phyloP scores from a whole-genome alignment of 2,888 invertebrate genomes.

The Cosmorhoe ocellata region DNA sequence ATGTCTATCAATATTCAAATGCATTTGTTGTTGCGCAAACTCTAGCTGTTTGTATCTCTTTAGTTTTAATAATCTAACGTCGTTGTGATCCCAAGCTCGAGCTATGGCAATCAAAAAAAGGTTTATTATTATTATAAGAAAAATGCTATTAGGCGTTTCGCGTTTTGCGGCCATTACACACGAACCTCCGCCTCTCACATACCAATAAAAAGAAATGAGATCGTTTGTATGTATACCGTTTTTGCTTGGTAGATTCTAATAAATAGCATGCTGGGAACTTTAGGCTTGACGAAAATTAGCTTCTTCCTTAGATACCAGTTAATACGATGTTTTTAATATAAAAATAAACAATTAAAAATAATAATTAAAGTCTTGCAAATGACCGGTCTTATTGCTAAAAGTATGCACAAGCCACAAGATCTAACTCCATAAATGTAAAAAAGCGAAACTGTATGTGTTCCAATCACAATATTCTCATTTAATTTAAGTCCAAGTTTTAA shows the following conservation, averaged over 20 bases:
- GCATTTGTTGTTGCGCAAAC: not conserved
- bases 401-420: no score
- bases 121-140: not conserved
- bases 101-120: not conserved
- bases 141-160: conserved; percentile 2
- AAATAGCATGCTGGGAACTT: conserved; percentile 33
- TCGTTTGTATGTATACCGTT: conserved; percentile 21
- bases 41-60: conserved; percentile 14
- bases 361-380: no score
- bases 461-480: not conserved
- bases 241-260: conserved; percentile 27
- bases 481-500: not conserved
- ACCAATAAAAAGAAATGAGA: conserved; percentile 13
- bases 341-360: no score
- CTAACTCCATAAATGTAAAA: no score
- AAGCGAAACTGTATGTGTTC: no score
- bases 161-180: conserved; percentile 8
- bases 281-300: not conserved
- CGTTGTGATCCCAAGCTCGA: no score
- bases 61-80: conserved; percentile 15
- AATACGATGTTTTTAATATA: no score
- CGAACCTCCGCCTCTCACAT: conserved; percentile 3
- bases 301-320: no score
- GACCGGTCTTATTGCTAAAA: no score
- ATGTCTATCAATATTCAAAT: conserved; percentile 10